Evolutionary conservation across 2,797 vertebrate genomes (phyloP).

Genomic region (Strix occidentalis): DNA sequence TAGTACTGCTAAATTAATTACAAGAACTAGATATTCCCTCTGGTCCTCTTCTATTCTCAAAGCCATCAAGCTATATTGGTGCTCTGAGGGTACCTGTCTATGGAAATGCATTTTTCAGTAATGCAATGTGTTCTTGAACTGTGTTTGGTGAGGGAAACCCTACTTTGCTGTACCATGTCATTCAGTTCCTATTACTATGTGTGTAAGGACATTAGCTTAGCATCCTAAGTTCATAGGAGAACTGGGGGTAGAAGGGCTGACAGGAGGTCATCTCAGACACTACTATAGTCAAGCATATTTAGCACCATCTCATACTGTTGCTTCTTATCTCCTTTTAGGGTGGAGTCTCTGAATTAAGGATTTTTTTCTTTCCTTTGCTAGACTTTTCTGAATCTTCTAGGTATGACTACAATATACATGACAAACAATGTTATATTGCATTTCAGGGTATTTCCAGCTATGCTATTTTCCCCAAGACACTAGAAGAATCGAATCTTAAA

Average conservation of each 20-base stretch:
- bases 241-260: neutral
- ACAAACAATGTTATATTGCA: neutral
- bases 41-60: neutral
- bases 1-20: neutral
- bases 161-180: neutral
- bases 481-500: neutral
- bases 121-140: neutral
- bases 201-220: neutral
- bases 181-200: neutral
- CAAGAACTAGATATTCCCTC: neutral
- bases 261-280: neutral
- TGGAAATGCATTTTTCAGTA: neutral
- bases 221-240: fast-evolving
- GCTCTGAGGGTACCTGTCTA: neutral
- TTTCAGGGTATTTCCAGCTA: neutral
- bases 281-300: neutral
- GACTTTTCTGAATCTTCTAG: neutral
- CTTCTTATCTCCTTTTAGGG: neutral
- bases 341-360: neutral
- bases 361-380: neutral
- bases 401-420: neutral
- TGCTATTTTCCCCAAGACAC: neutral
- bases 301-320: neutral
- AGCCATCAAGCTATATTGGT: neutral
- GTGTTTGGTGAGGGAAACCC: neutral